Conservation (phyloP, 2,113 vertebrate species). For the Scopus umbretta region DNA sequence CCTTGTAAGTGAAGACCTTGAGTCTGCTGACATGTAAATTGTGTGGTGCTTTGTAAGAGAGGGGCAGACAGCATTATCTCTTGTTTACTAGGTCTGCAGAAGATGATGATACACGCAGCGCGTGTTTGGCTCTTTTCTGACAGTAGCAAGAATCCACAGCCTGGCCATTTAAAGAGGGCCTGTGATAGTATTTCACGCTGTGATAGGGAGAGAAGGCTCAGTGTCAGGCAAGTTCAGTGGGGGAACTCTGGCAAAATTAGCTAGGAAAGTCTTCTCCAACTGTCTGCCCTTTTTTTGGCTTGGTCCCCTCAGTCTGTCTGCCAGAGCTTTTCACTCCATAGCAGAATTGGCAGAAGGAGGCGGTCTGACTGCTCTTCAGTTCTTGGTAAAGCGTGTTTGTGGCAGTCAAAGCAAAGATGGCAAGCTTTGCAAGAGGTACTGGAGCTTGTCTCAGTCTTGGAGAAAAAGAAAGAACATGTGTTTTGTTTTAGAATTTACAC, state of each 20-base stretch:
- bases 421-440: not conserved
- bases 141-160: not conserved
- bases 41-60: not conserved
- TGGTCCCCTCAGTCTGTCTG: not conserved
- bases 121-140: not conserved
- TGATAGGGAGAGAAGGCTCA: not conserved
- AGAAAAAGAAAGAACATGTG: not conserved
- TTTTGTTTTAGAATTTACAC: not conserved
- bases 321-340: not conserved
- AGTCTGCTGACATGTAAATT: not conserved
- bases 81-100: not conserved
- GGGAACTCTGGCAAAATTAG: not conserved
- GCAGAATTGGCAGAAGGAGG: not conserved
- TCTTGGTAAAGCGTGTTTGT: not conserved
- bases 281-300: not conserved
- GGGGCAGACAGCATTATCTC: not conserved
- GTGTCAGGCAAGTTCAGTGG: not conserved
- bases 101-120: not conserved
- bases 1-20: slow-evolving; percentile 16
- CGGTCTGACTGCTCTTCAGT: not conserved
- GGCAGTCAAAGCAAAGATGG: not conserved
- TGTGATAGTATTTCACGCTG: not conserved
- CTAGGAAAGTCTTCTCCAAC: not conserved
- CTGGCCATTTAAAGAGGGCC: not conserved
- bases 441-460: not conserved